phyloP scores from a whole-genome alignment of 2,888 invertebrate genomes.

The Diaprepes abbreviatus region DNA sequence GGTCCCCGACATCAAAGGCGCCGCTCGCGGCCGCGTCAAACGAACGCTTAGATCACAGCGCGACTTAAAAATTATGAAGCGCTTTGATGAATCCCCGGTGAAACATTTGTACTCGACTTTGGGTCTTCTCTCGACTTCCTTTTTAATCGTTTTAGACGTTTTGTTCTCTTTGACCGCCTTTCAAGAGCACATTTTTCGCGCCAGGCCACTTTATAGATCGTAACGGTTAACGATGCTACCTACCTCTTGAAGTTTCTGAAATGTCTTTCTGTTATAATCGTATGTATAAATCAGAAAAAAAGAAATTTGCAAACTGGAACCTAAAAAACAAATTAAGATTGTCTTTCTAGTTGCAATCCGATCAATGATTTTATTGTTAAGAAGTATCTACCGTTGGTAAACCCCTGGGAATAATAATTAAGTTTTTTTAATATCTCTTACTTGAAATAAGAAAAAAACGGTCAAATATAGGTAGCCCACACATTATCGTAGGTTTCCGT shows the following conservation, averaged over 20 bases:
- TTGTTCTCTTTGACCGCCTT: constrained; percentile 45
- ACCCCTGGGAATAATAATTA: too few species aligned
- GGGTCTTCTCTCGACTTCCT: constrained; percentile 36
- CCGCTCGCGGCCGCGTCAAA: constrained; percentile 47
- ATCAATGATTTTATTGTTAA: too few species aligned
- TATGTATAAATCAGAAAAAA: too few species aligned
- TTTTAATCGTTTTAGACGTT: constrained; percentile 47
- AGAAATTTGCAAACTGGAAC: too few species aligned
- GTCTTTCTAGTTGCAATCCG: too few species aligned
- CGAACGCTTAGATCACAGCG: constrained; percentile 48
- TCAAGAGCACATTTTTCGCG: constrained; percentile 43
- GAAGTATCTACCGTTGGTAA: too few species aligned
- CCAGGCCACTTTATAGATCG: constrained; percentile 36
- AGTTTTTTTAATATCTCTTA: too few species aligned
- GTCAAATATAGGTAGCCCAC: too few species aligned
- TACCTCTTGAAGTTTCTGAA: constrained; percentile 2
- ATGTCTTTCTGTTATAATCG: too few species aligned
- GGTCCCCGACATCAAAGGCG: constrained; percentile 40
- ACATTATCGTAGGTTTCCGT: too few species aligned
- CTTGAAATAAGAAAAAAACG: too few species aligned
- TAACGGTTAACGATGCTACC: constrained; percentile 25
- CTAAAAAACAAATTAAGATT: too few species aligned
- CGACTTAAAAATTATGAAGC: constrained; percentile 59
- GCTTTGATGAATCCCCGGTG: constrained; percentile 56
- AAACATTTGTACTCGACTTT: constrained; percentile 54